Percentiles rank a stretch among this genome's conserved stretches.
Evolutionary conservation across 2,888 invertebrate genomes (phyloP).

Genomic region (Theristus sp.): DNA sequence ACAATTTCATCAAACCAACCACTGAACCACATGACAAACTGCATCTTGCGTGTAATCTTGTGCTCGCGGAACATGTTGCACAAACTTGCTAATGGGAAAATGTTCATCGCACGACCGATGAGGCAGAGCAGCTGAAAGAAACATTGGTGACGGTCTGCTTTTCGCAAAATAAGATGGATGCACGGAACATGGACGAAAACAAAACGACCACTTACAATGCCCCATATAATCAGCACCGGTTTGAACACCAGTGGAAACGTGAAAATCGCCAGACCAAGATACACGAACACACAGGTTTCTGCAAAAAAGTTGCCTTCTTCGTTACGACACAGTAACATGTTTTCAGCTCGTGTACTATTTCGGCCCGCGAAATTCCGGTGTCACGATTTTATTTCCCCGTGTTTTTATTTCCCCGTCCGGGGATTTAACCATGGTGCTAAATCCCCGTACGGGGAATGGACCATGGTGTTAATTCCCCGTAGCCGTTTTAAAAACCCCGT

Average conservation of each 20-base stretch:
- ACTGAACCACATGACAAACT: conserved; percentile 99
- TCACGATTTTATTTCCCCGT: too few relatives aligned
- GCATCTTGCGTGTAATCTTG: conserved; percentile 92
- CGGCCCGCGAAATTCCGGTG: too few relatives aligned
- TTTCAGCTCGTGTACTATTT: too few relatives aligned
- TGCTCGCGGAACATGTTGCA: conserved; percentile 91
- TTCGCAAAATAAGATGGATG: background rate
- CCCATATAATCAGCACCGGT: conserved; percentile 73
- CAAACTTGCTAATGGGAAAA: conserved; percentile 76
- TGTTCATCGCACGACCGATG: conserved; percentile 81
- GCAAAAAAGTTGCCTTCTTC: conserved; percentile 6
- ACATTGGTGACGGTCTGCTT: background rate
- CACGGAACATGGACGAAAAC: background rate
- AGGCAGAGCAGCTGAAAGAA: conserved; percentile 49
- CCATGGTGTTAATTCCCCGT: too few relatives aligned
- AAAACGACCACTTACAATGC: conserved; percentile 42
- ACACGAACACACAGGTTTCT: conserved; percentile 96
- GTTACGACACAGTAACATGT: conserved; percentile 7
- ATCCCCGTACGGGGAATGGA: too few relatives aligned
- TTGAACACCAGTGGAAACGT: conserved; percentile 85
- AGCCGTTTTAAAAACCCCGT: too few relatives aligned
- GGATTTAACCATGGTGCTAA: too few relatives aligned
- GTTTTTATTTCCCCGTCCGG: too few relatives aligned
- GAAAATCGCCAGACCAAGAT: conserved; percentile 76
- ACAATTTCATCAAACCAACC: too few relatives aligned